These are phyloP conservation scores for Peromyscus californicus DNA, from an alignment of 2,113 vertebrate genomes.

Conservation along the genomic window DNA sequence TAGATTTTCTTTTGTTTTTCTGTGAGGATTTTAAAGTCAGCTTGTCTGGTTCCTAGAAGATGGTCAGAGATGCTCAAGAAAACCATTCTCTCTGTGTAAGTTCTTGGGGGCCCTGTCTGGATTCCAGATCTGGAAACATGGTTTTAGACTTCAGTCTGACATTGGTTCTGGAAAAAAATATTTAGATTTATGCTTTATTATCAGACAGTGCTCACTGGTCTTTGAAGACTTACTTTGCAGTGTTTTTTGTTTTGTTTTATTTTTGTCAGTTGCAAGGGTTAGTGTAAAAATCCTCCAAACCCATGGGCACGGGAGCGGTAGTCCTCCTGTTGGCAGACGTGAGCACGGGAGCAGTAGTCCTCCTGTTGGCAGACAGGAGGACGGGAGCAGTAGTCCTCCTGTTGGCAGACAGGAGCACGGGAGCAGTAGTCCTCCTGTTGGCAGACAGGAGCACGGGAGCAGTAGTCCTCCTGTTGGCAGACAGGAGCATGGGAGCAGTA, in stretches of 20 bases:
- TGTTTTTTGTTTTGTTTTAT: neutral
- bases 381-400: too few relatives aligned
- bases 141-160: constrained; percentile 31
- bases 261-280: neutral
- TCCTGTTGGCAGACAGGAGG: too few relatives aligned
- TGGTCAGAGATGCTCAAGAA: neutral
- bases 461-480: too few relatives aligned
- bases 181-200: constrained; percentile 1
- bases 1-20: constrained; percentile 36
- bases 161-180: neutral
- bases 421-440: too few relatives aligned
- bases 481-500: too few relatives aligned
- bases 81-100: neutral
- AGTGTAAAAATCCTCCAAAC: neutral
- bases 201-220: neutral
- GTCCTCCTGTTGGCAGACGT: too few relatives aligned
- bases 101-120: neutral
- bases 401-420: too few relatives aligned
- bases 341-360: too few relatives aligned
- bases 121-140: neutral
- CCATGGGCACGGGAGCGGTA: neutral
- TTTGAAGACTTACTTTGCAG: constrained; percentile 14
- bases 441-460: too few relatives aligned
- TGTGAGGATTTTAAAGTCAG: neutral
- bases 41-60: constrained; percentile 13